Base-by-base conservation (phyloP, 2,888 invertebrate genomes). In the Meganola albula region DNA sequence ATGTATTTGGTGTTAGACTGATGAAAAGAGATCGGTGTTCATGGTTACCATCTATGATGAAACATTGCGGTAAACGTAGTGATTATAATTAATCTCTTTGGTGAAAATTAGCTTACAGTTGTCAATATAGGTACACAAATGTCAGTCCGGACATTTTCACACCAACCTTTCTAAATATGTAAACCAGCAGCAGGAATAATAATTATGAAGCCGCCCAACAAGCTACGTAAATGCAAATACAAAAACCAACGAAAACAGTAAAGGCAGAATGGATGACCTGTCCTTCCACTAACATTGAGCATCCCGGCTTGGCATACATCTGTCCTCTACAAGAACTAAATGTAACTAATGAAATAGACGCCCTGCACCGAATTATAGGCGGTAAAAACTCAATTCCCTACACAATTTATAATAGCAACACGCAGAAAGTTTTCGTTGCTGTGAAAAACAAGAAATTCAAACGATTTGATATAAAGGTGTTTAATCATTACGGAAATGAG, bases 401-500 rank as follows among this genome's bases (percentile, higher is more conserved):
- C 47, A 79, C 75, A 2, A 65, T 79, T 3, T 74, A 61, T 37
- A 79, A 79, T 29, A 61, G 51, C 1, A 29, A 44, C 22, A 69
- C 72, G 0, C 62, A 78, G 14, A 78, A 78, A 34, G 64, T 78
- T 0, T 79, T 78, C 31, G 10, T 79, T 3, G 79, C 72, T 0
- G 58, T 69, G 0, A 48, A 61, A 18, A 48, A 56, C 1, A 60
- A 48, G 9, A 32, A 18, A 1, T 53, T 41, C 20, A 52, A 29
- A 7, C 55, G 50, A 12, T 65, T 65, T 31, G 30, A 59, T 12
- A 39, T 79, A 0, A 72, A 57, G 34, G 59, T 79, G 7, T 78
- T 55, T 38, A 79, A 78, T 25, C 36, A 47, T 13, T 77, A 79
- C 29, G 78, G 79, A 0, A 78, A 76, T 18, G 75, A 78, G 47